Evolutionary conservation across 2,113 vertebrate species (phyloP), one percentile per base, ranked within the genome.

Genomic region (Cebus imitator): DNA sequence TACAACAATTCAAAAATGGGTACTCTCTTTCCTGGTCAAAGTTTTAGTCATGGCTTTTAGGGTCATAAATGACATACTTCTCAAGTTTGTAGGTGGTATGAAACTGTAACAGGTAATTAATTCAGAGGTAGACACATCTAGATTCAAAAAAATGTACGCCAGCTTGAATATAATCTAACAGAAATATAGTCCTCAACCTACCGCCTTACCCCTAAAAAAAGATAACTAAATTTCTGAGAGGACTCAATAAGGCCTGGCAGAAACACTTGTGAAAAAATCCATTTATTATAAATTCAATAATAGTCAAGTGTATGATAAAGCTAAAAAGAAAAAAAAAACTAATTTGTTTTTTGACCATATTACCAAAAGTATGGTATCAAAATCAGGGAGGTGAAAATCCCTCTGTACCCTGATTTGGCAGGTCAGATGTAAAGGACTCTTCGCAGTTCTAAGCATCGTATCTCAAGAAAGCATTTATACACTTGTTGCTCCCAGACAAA

Each of bases 281-380:
- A 61, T 93, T 70, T 32, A 91, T 13, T 96, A 45, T 50, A 91
- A 88, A 80, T 87, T 91, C 55, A 89, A 45, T 83, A 66, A 43
- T 48, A 88, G 3, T 64, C 17, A 82, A 27, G 2, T 80, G 4
- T 78, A 3, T 37, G 5, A 52, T 84, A 84, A 64, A 30, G 18
- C 20, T 37, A 50, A 32, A 48, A 37, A 12, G 25, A 61, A 64
- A 64, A 64, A 64, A 76, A 64, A 23, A 43, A 40, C 68, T 43
- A 70, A 75, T 50, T 72, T 23, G 14, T 21, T 37, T 76, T 78
- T 20, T 9, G 45, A 37, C 52, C 35, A 80, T 40, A 73, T 80
- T 50, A 58, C 83, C 25, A 90, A n/a, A 58, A 48, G 9, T 20
- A 84, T 81, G 40, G 35, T 61, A 35, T 73, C 45, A 92, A 88